Base-by-base conservation (phyloP, 1,140 invertebrate species). In the Muscidifurax raptorellus region DNA sequence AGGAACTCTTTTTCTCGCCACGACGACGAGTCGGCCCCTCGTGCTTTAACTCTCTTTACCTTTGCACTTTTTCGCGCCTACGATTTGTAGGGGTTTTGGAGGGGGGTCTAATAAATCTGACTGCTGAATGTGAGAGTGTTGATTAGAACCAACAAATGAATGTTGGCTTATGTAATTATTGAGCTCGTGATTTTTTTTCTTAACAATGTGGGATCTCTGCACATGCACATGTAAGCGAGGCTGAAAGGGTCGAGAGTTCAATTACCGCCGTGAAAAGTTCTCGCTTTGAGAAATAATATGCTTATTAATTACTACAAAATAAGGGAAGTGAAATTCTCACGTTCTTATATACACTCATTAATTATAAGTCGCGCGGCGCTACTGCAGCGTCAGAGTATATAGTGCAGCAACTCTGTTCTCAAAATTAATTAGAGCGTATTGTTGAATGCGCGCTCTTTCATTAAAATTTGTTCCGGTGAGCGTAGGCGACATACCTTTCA, bases 381-480 rank as follows among this genome's bases (percentile, higher is more conserved):
- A 7, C 0, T 12, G 32, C 4, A 32, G 15, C 30, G 52, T 4
- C 36, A 9, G 36, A 40, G 36, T 40, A 10, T 40, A 40, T 36
- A 36, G 9, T 40, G 10, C 36, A 40, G 36, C 36, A 40, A 40
- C 36, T 12, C 36, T 40, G 44, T 27, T 52, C 44, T 81, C 64
- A 27, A 72, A 75, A 75, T 66, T 82, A 82, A 82, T 75, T 75
- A 74, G 27, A 75, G 30, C 27, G 10, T n/a, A 74, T 32, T 71
- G 66, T 66, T 52, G 27, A 25, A 25, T 30, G 22, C 59, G 30
- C 36, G 30, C 28, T 67, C n/a, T 40, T 79, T 67, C 22, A 79
- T 67, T 67, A 67, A 40, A 79, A 59, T 59, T 59, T 22, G 13
- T 40, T 40, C 7, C 36, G 36, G 7, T 10, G 10, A 40, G 36